A percentile compares a stretch with the other conserved stretches of the same genome.
phyloP scores from a whole-genome alignment of 2,888 invertebrate genomes.

The Acrobasis repandana region DNA sequence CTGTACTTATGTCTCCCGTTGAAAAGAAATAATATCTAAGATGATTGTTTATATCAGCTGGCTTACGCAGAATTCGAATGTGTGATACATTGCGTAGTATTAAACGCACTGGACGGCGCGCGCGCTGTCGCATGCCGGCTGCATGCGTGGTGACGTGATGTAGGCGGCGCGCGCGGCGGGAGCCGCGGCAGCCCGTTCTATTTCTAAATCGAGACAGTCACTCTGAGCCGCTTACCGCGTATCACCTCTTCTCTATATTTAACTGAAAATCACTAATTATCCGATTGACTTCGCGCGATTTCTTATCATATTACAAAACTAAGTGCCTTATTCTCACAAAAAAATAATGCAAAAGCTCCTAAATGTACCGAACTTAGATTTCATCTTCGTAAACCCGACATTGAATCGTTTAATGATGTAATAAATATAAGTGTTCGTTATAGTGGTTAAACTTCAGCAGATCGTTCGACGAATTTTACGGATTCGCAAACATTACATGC shows the following conservation, averaged over 20 bases:
- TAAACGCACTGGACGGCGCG: constrained; percentile 41
- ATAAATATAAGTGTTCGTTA: constrained; percentile 21
- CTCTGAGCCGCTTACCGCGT: constrained; percentile 76
- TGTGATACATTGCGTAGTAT: constrained; percentile 37
- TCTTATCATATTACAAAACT: constrained; percentile 22
- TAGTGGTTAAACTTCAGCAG: background rate
- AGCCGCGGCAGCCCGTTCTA: constrained; percentile 74
- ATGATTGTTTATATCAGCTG: background rate
- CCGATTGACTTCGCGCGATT: constrained; percentile 34
- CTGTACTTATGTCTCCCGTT: background rate
- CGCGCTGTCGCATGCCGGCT: constrained; percentile 36
- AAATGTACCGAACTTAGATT: background rate
- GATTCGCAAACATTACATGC: background rate
- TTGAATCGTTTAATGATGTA: constrained; percentile 29
- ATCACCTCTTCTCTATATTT: constrained; percentile 73
- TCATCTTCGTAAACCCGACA: background rate
- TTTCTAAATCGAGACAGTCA: constrained; percentile 82
- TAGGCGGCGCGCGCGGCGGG: constrained; percentile 37
- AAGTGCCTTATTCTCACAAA: background rate
- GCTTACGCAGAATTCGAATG: background rate
- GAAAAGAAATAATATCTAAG: background rate
- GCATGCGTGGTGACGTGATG: constrained; percentile 30
- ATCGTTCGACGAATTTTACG: background rate
- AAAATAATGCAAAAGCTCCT: background rate
- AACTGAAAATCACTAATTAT: constrained; percentile 49